Evolutionary conservation across 1,140 invertebrate genomes (phyloP), one percentile per base, ranked within the genome.

Genomic region (Aphidius ervi): DNA sequence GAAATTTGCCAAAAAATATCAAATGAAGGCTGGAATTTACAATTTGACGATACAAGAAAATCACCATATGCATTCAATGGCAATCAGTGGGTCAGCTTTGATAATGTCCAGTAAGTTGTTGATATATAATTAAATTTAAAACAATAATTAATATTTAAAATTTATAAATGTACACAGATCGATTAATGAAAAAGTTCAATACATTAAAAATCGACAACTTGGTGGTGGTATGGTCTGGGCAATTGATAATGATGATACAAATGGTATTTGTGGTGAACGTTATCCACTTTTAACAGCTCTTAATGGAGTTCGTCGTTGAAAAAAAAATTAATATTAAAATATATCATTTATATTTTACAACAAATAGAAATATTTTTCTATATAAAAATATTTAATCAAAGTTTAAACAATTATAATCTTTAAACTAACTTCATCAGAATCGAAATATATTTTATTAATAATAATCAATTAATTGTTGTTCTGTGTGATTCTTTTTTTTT

Each of bases 171-270:
- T 16, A 16, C 16, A 43, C 39, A 53, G 50, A 9, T 53, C 50
- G 10, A 39, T 37, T 9, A 9, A 9, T 9, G 50, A 37, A 9
- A 53, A 53, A 10, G 50, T 39, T 9, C 78, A 86, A 53, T 81
- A 85, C 57, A 81, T 88, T 0, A 82, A 78, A 46, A 74, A 79
- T 3, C 68, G 85, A 46, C 80, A 84, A 6, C 70, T 91, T 3
- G 88, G 88, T 2, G 91, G 91, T 5, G 88, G 86, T 2, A 92
- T 91, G 82, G 82, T 92, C 10, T 93, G 90, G 90, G 88, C 91
- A 0, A 74, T 92, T 10, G 87, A 89, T 69, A 74, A 91, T 61
- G 91, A 93, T 67, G 90, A 93, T 70, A 91, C 90, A 78, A 79
- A 80, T 40, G 85, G 85, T 53, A 71, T 70, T 7, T 91, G 88